Base-by-base conservation (phyloP, 2,797 vertebrate species). In the Prunella strophiata region DNA sequence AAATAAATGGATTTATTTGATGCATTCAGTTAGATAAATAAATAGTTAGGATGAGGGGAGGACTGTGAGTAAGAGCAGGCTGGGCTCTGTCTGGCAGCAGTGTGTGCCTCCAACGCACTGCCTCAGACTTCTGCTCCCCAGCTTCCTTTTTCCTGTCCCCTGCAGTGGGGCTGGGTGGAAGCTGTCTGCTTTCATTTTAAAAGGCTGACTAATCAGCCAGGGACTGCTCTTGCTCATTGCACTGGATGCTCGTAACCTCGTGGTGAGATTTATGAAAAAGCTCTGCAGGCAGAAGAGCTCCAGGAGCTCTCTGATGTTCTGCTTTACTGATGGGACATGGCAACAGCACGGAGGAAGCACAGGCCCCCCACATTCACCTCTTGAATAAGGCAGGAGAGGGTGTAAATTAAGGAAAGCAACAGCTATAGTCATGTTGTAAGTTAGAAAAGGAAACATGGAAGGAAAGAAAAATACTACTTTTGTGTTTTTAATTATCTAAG, bases 91-190 rank as follows among this genome's bases (percentile, higher is more conserved):
- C 97, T 96, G 87, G 68, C 62, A 81, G 78, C 13, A 54, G 38
- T 20, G n/a, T 21, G 54, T 21, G 86, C 88, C 85, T 85, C n/a
- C 4, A 95, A 55, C 59, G 50, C 59, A 72, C 40, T 43, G 82
- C 75, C 83, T 55, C 89, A 97, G 93, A 88, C 85, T 55, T 16
- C 72, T 93, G 32, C 76, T 62, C 93, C 78, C 45, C 95, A 43
- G 4, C 94, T 98, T 97, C 97, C 97, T 97, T 91, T 95, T 94
- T 88, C 85, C 92, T 71, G 50, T 81, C 32, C 23, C 75, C 85
- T 89, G 40, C 79, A 77, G 7, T 63, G 62, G 79, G 38, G 85
- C 87, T 71, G 68, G 25, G 59, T 94, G 96, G 95, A 96, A 97
- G 95, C 67, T 32, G 84, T 90, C 74, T 80, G 80, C 83, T 97